Evolutionary conservation across 1,140 invertebrate genomes (phyloP), one percentile per base, ranked within the genome.

Genomic region (Linepithema humile): DNA sequence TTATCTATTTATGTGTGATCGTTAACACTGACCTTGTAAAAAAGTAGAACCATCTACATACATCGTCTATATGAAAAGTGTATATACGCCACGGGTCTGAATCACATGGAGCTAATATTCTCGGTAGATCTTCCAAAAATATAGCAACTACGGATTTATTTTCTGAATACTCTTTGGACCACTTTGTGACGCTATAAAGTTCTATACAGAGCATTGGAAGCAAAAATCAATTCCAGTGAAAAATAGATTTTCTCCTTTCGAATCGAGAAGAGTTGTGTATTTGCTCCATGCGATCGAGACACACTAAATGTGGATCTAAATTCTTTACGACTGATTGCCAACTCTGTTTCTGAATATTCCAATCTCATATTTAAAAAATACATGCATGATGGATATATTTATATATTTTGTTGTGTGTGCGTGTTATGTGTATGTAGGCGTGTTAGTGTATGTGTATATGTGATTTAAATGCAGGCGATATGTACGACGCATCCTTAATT

Each of bases 21-120:
- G 48, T 80, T 55, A 80, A 80, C 64, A 70, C 32, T 15, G 48
- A 80, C 48, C 12, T 67, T 80, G 75, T 80, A 80, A 70, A 80
- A 80, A 80, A 80, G 75, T 80, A 55, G 64, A 70, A 80, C 12
- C 75, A 20, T 69, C 64, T 80, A 57, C 29, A 4, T 48, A 64
- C 26, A 6, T 78, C 32, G 35, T 12, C 64, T 80, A 59, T 77
- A 17, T 40, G n/a, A 43, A 70, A 29, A 40, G 45, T 40, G 45
- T 32, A n/a, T 9, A n/a, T n/a, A n/a, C n/a, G n/a, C n/a, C n/a
- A 12, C 15, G n/a, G 12, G 57, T 50, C 73, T 40, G n/a, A 45
- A 40, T 57, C 26, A 20, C 64, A 70, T 29, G 38, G 23, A 40
- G 75, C 75, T 10, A 70, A 32, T 70, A 9, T 55, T n/a, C 23